phyloP scores from a whole-genome alignment of 2,888 invertebrate genomes.

The Pristionchus maxplancki region DNA sequence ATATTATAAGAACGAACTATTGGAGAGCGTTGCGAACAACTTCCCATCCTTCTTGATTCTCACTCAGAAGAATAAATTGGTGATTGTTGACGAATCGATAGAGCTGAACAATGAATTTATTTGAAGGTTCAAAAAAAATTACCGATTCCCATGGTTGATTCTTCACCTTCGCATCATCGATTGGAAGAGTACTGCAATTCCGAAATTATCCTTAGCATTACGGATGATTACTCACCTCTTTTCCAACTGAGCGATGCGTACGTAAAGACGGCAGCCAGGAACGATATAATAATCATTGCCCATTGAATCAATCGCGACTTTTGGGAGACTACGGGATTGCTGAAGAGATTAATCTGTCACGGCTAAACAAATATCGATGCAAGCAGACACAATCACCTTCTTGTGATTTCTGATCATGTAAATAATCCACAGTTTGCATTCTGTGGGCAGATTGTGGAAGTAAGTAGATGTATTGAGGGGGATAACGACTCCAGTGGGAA shows the following conservation, averaged over 20 bases:
- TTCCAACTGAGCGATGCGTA: background rate
- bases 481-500: background rate
- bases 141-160: background rate
- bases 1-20: background rate
- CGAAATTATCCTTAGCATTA: background rate
- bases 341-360: too few relatives aligned
- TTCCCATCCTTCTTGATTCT: background rate
- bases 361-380: background rate
- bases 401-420: background rate
- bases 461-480: background rate
- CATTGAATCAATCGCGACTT: background rate
- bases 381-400: background rate
- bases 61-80: background rate
- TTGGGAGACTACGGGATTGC: background rate
- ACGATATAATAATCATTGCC: background rate
- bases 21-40: background rate
- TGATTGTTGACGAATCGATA: background rate
- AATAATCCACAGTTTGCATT: conserved; percentile 30
- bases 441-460: background rate
- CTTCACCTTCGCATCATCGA: background rate
- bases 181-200: conserved; percentile 4
- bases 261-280: background rate
- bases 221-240: background rate
- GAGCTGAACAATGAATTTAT: background rate
- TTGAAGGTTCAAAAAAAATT: background rate